These are phyloP conservation scores for Terebella lapidaria DNA, from an alignment of 2,888 invertebrate genomes.

Conservation along the genomic window DNA sequence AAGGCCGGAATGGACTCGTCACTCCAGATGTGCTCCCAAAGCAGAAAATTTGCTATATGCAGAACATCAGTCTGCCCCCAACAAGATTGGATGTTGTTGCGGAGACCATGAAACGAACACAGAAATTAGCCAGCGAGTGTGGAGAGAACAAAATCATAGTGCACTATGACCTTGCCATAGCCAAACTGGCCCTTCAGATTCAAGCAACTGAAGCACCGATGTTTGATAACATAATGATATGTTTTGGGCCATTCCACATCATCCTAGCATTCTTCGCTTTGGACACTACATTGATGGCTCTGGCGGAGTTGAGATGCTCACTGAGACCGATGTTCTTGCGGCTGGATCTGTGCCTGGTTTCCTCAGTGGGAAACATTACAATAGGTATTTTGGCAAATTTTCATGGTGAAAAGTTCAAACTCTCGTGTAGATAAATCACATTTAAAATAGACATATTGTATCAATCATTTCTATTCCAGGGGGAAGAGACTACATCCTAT, in stretches of 20 bases:
- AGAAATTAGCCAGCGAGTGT: background rate
- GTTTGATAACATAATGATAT: background rate
- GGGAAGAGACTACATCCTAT: background rate
- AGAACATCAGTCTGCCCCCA: background rate
- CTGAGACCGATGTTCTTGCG: too few species aligned
- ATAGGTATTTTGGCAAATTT: background rate
- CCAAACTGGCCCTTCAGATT: background rate
- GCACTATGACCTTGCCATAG: background rate
- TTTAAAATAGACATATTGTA: too few species aligned
- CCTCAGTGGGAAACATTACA: background rate
- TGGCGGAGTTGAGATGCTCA: background rate
- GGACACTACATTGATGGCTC: background rate
- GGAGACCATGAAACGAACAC: background rate
- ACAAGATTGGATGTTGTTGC: background rate
- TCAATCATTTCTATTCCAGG: background rate
- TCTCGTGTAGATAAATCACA: too few species aligned
- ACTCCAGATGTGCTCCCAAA: background rate
- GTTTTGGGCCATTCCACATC: background rate
- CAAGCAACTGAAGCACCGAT: background rate
- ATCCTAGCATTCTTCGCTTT: background rate
- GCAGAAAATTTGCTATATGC: background rate
- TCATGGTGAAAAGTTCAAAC: too few species aligned
- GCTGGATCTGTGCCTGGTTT: too few species aligned
- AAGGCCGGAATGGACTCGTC: background rate
- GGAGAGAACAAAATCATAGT: background rate